Percentiles rank a stretch among this genome's conserved stretches.
These are phyloP conservation scores for Anguilla rostrata DNA, from an alignment of 2,113 vertebrate species.

Conservation along the genomic window DNA sequence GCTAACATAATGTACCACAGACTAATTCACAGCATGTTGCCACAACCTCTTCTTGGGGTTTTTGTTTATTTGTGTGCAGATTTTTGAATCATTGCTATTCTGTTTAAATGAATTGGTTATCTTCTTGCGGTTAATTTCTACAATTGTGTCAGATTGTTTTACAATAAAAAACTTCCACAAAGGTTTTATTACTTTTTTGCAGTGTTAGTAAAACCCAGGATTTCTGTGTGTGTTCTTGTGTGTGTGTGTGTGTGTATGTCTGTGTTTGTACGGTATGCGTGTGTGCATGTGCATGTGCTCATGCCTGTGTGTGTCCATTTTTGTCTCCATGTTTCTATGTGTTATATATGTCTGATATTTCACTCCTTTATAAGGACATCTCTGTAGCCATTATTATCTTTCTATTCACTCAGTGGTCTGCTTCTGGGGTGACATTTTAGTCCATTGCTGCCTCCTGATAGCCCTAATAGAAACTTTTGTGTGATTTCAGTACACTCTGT, in stretches of 20 bases:
- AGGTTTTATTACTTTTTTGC: neutral
- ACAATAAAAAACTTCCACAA: neutral
- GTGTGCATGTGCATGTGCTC: too few relatives aligned
- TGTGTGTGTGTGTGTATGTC: neutral
- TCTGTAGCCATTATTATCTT: neutral
- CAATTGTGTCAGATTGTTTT: neutral
- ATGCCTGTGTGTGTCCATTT: too few relatives aligned
- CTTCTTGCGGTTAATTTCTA: neutral
- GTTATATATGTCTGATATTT: too few relatives aligned
- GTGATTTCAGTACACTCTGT: neutral
- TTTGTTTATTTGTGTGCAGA: constrained; percentile 23
- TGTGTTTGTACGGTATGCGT: neutral
- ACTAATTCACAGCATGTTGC: constrained; percentile 25
- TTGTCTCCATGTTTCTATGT: too few relatives aligned
- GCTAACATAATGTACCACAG: constrained; percentile 29
- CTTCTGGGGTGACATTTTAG: neutral
- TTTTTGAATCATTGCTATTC: neutral
- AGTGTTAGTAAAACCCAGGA: neutral
- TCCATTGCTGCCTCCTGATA: neutral
- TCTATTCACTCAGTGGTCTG: neutral
- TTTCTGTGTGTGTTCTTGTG: neutral
- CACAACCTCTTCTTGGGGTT: constrained; percentile 16
- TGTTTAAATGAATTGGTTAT: neutral
- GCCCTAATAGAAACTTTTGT: neutral
- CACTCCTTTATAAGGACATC: neutral